Evolutionary conservation across 2,113 vertebrate genomes (phyloP).

Genomic region (Mesocricetus auratus): DNA sequence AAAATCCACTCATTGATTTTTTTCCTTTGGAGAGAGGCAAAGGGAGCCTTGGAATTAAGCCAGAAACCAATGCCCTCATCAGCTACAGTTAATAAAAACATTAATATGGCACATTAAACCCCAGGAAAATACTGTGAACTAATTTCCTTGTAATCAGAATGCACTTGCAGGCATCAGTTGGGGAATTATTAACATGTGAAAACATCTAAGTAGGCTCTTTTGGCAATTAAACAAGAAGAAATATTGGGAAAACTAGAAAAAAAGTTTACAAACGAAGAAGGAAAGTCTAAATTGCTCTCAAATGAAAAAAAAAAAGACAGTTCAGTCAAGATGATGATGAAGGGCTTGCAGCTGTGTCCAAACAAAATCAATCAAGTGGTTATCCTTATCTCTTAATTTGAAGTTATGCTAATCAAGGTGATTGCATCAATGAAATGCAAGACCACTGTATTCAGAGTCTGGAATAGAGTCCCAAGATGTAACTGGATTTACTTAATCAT

Average conservation of each 20-base stretch:
- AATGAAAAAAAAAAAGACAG: conserved; percentile 45
- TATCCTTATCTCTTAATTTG: conserved; percentile 53
- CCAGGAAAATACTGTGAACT: conserved; percentile 52
- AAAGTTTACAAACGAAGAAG: conserved; percentile 45
- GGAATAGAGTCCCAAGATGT: conserved; percentile 11
- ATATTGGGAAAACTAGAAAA: conserved; percentile 11
- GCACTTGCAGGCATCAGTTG: conserved; percentile 25
- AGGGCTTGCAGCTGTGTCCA: conserved; percentile 42
- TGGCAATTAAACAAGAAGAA: conserved; percentile 64
- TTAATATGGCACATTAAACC: conserved; percentile 60
- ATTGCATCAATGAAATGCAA: neutral
- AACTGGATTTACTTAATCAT: conserved; percentile 16
- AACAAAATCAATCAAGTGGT: conserved; percentile 46
- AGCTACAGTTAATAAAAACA: conserved; percentile 71
- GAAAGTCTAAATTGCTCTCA: conserved; percentile 30
- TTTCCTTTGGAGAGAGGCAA: conserved; percentile 50
- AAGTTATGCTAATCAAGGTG: conserved; percentile 30
- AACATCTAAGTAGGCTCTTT: conserved; percentile 50
- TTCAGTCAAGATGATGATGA: conserved; percentile 33
- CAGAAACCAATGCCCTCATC: conserved; percentile 71
- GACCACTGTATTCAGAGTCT: neutral
- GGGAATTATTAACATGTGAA: conserved; percentile 60
- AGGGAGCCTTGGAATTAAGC: conserved; percentile 61
- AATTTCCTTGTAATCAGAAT: conserved; percentile 71
- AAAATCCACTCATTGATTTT: conserved; percentile 58